Evolutionary conservation across 2,797 vertebrate genomes (phyloP).

Genomic region (Darevskia mixta): DNA sequence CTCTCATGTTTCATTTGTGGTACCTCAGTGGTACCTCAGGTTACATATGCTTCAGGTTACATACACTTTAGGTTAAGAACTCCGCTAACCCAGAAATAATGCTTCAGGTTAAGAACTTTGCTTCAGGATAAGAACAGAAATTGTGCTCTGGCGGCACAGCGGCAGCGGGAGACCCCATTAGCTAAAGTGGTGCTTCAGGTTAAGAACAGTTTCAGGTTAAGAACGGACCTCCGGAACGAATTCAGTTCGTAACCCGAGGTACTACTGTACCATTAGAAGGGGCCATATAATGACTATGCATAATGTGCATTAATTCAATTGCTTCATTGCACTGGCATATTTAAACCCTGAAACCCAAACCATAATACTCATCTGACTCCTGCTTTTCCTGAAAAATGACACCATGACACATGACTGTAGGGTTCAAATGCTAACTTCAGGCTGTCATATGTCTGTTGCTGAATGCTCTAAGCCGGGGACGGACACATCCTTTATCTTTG

Average conservation of each 20-base stretch:
- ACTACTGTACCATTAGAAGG: not conserved
- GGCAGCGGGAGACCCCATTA: too few relatives aligned
- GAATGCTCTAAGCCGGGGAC: not conserved
- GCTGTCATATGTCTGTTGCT: not conserved
- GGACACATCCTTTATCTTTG: not conserved
- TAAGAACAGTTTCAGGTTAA: too few relatives aligned
- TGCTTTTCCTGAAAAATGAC: slow-evolving; percentile 8
- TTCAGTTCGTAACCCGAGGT: too few relatives aligned
- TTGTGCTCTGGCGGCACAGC: too few relatives aligned
- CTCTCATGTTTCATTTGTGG: not conserved
- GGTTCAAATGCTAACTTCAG: not conserved
- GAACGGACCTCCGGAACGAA: too few relatives aligned
- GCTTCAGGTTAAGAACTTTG: too few relatives aligned
- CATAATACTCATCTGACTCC: not conserved
- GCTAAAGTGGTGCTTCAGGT: too few relatives aligned
- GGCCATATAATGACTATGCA: not conserved
- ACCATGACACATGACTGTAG: not conserved
- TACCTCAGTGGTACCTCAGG: too few relatives aligned
- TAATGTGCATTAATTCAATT: not conserved
- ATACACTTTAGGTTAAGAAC: too few relatives aligned
- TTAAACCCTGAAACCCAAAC: not conserved
- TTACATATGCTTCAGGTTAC: too few relatives aligned
- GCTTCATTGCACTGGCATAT: not conserved
- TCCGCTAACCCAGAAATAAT: too few relatives aligned
- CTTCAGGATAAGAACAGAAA: too few relatives aligned